These are phyloP conservation scores for Andricus grossulariae DNA, from an alignment of 1,140 invertebrate species.

Conservation along the genomic window DNA sequence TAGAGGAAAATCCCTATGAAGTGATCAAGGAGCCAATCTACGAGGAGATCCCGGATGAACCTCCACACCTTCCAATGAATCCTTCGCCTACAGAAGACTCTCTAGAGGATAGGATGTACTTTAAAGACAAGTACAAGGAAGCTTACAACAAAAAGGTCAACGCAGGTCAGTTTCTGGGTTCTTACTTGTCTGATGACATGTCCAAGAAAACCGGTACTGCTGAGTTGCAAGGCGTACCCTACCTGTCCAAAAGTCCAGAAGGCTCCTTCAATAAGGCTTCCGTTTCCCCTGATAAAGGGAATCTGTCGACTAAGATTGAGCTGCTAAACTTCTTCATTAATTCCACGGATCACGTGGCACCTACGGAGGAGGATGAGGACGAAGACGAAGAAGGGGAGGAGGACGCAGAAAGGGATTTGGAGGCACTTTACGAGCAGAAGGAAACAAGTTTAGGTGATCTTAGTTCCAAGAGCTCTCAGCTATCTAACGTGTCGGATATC, in stretches of 20 bases:
- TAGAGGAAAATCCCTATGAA: constrained; percentile 85
- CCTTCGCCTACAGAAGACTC: constrained; percentile 79
- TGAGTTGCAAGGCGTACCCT: constrained; percentile 54
- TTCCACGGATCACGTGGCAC: constrained; percentile 78
- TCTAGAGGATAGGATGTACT: constrained; percentile 68
- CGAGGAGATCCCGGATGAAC: constrained; percentile 89
- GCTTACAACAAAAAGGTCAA: constrained; percentile 69
- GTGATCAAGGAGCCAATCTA: constrained; percentile 91
- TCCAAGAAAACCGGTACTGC: constrained; percentile 78
- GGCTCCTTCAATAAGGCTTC: constrained; percentile 65
- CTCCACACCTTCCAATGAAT: constrained; percentile 84
- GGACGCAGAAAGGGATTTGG: constrained; percentile 70
- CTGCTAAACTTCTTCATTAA: constrained; percentile 91
- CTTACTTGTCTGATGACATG: constrained; percentile 87
- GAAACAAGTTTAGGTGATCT: constrained; percentile 74
- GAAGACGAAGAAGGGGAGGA: constrained; percentile 68
- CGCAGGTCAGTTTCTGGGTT: constrained; percentile 88
- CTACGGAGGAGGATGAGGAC: constrained; percentile 72
- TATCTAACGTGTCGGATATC: constrained; percentile 78
- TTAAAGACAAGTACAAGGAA: constrained; percentile 80
- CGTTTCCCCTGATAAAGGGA: constrained; percentile 54
- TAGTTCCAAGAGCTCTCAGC: constrained; percentile 77
- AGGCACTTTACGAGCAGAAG: constrained; percentile 73
- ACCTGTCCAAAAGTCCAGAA: constrained; percentile 64
- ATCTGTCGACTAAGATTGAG: constrained; percentile 88